Evolutionary conservation across 2,113 vertebrate genomes (phyloP), one percentile per base, ranked within the genome.

Genomic region (Rhabdomys dilectus): DNA sequence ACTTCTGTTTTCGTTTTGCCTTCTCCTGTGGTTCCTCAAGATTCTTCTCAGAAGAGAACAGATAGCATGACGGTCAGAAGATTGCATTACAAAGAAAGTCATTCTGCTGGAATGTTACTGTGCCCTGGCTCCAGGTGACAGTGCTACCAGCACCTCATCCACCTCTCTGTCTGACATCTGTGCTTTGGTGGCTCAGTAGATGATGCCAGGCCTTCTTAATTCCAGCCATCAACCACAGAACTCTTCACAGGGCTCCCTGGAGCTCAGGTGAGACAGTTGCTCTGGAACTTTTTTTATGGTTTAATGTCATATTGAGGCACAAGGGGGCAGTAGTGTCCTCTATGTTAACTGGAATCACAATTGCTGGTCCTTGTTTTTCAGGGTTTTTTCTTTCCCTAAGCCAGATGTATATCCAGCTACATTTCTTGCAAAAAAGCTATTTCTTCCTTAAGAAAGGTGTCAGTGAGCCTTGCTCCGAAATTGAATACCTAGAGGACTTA

Each of bases 321-420:
- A 88, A 94, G 97, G 76, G 96, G 97, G 97, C 97, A 97, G 97
- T 89, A 97, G 84, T 85, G 96, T 34, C 73, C 70, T 93, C 97
- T 86, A 7, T 8, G 24, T 68, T 0, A 12, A 72, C 80, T 21
- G 10, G 72, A 87, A 48, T 80, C 26, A 73, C 11, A 4, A 0
- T 88, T 58, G 80, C 56, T 21, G 17, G 19, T 64, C 62, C 56
- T 5, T 5, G 26, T 7, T 26, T 13, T 10, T 22, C 1, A 26
- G 48, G 6, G 8, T 4, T 51, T 26, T 26, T 26, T 89, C 60
- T 75, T 85, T 70, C 36, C 45, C 39, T 58, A 29, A 72, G 9
- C 7, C 68, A 81, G 51, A 3, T 9, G 66, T 45, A 29, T 26
- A 39, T 88, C 88, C 26, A 34, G 21, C 21, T 53, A 75, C 62